Base-by-base conservation (phyloP, 2,113 vertebrate genomes). In the Corvus moneduloides region DNA sequence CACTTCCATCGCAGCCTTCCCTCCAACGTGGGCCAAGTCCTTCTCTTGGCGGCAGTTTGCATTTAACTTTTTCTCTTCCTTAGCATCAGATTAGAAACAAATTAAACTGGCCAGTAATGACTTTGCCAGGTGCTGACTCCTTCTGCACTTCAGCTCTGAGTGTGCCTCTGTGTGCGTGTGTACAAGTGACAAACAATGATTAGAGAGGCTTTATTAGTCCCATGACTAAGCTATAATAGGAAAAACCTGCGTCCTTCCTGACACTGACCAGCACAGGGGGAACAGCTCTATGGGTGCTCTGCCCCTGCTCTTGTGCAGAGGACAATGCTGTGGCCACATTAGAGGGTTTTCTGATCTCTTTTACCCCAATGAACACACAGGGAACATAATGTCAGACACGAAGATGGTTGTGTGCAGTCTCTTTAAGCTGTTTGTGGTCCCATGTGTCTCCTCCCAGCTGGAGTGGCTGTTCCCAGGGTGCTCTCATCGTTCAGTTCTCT, bases 171-270 rank as follows among this genome's bases (percentile, higher is more conserved):
- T 95, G 51, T 85, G 71, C 1, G 1, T 94, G 94, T 43, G 81
- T 58, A 69, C 68, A 63, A 86, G 75, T 0, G 6, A 84, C 0
- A 0, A 89, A 85, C 86, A 87, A 79, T 85, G 78, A 95, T 94
- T 92, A 90, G 92, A 95, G 86, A 86, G 69, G 10, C 69, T 95
- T 96, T 95, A 92, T 94, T 96, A 90, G 73, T 78, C 93, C 73
- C 80, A 82, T 75, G 92, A 83, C 83, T 90, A 49, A 94, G 64
- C 61, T 77, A 15, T 74, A 66, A 85, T 89, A 89, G 78, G 74
- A 93, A 85, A 96, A 94, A 37, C 46, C 46, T 67, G 30, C 73
- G 84, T 95, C 93, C 91, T 94, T 91, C 89, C 94, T 69, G 67
- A 30, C 84, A 89, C 41, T 4, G 6, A 37, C 33, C 46, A 64